These are phyloP conservation scores for Rostratula benghalensis DNA, from an alignment of 2,113 vertebrate genomes.

Conservation along the genomic window DNA sequence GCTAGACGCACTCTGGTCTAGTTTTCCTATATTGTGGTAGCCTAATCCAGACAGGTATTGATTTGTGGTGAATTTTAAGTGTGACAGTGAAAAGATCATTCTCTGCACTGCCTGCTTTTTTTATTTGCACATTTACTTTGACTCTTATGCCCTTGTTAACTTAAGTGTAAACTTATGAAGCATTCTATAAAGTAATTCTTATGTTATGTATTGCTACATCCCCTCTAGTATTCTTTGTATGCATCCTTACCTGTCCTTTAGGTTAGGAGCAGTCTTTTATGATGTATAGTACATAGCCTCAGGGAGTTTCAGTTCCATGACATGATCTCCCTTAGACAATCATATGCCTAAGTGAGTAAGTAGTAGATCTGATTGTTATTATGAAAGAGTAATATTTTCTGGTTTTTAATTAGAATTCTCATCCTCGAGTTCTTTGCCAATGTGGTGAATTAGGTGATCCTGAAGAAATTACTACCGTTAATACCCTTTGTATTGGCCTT, in stretches of 20 bases:
- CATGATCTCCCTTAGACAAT: neutral
- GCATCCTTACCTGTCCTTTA: neutral
- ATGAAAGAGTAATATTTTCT: neutral
- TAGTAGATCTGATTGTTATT: neutral
- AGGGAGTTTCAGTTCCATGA: neutral
- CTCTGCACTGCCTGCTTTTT: neutral
- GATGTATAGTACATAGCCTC: neutral
- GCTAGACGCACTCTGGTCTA: neutral
- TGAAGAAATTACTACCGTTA: neutral
- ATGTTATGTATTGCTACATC: neutral
- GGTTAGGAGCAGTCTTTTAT: neutral
- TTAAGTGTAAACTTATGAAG: fast-evolving
- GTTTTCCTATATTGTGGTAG: neutral
- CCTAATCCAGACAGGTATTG: neutral
- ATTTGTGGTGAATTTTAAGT: neutral
- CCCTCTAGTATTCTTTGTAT: neutral
- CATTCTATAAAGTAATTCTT: neutral
- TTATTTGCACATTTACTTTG: neutral
- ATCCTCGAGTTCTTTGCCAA: neutral
- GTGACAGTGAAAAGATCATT: neutral
- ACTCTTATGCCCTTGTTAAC: neutral
- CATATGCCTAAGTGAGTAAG: neutral
- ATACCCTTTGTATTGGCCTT: neutral
- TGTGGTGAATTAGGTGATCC: neutral
- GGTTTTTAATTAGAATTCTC: neutral